Percentiles rank a stretch among this genome's conserved stretches.
These are phyloP conservation scores for Fulmarus glacialis DNA, from an alignment of 2,113 vertebrate species.

Conservation along the genomic window DNA sequence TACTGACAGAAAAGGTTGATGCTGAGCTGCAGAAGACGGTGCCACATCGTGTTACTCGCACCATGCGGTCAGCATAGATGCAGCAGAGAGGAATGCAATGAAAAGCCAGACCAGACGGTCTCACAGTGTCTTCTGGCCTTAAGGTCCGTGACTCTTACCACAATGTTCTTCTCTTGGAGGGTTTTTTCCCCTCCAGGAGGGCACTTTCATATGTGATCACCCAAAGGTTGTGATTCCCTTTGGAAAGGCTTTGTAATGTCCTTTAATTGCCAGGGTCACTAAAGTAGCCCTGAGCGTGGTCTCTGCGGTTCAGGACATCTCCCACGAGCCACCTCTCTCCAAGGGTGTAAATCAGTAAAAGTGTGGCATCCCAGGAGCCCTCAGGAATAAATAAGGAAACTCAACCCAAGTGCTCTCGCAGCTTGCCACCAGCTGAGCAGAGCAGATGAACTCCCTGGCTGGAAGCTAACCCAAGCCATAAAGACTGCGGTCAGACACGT, in stretches of 20 bases:
- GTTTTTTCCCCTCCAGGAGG: accelerated
- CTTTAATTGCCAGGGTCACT: not conserved
- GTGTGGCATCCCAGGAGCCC: not conserved
- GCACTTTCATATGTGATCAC: not conserved
- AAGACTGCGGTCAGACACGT: not conserved
- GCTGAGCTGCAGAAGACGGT: not conserved
- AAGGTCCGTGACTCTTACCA: not conserved
- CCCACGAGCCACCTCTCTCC: not conserved
- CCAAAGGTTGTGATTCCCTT: not conserved
- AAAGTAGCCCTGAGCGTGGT: not conserved
- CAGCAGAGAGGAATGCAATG: not conserved
- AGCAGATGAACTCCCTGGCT: not conserved
- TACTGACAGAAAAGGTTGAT: not conserved
- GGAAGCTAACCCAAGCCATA: not conserved
- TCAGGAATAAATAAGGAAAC: conserved; percentile 13
- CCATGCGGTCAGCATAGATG: accelerated
- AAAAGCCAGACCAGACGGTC: not conserved
- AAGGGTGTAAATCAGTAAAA: not conserved
- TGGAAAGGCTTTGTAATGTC: not conserved
- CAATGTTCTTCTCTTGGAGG: not conserved
- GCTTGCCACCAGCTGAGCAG: not conserved
- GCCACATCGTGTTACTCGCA: not conserved
- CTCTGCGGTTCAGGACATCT: not conserved
- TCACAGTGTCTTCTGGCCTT: not conserved
- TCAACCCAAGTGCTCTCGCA: not conserved